A percentile compares a stretch with the other conserved stretches of the same genome.
Evolutionary conservation across 2,888 invertebrate genomes (phyloP).

Genomic region (Ceriagrion tenellum): DNA sequence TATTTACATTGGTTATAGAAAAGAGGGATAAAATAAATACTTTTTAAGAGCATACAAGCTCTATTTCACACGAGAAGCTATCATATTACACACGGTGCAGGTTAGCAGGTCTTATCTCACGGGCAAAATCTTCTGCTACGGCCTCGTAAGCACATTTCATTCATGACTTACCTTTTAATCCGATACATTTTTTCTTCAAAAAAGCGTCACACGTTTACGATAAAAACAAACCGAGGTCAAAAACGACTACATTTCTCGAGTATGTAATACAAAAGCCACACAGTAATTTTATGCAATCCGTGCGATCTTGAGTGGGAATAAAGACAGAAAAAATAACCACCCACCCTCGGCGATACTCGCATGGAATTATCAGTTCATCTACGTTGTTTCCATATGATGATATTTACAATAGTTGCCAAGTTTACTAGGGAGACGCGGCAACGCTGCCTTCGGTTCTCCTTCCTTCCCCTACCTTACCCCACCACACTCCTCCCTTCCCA

Average conservation of each 20-base stretch:
- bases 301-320: neutral
- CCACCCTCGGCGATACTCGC: neutral
- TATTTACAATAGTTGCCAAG: slow-evolving; percentile 25
- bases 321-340: neutral
- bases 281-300: neutral
- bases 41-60: neutral
- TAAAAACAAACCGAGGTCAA: neutral
- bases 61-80: neutral
- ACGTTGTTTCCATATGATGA: neutral
- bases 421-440: slow-evolving; percentile 15
- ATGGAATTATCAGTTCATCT: slow-evolving; percentile 1
- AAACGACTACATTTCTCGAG: neutral
- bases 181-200: neutral
- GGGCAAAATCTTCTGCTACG: neutral
- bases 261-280: neutral
- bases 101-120: neutral
- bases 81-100: neutral
- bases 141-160: neutral
- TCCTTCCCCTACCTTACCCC: too few species aligned
- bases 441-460: neutral
- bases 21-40: neutral
- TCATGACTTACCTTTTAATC: neutral
- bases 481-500: neutral
- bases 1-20: too few species aligned
- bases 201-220: neutral